Evolutionary conservation across 2,113 vertebrate species (phyloP), one percentile per base, ranked within the genome.

Genomic region (Cervus canadensis): DNA sequence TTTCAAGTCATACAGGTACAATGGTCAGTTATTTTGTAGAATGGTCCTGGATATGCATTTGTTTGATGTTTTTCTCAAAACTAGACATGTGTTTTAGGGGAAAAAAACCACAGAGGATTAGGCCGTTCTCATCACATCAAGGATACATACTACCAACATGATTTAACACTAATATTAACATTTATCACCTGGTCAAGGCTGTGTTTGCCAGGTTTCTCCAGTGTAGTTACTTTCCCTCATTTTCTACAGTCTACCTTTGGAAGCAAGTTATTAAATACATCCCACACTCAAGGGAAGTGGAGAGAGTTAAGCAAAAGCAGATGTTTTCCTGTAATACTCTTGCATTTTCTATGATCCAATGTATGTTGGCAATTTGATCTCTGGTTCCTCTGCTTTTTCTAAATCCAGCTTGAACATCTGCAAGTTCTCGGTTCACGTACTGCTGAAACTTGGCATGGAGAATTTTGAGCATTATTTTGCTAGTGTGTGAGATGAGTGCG

Each of bases 1-100:
- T 94, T 89, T 83, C 89, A 43, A 74, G 87, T 14, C 71, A 74
- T 90, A 78, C 7, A 33, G 26, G 14, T 81, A 91, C 79, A 79
- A 2, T 57, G 30, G 50, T 56, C 23, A 83, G 30, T 43, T 94
- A 89, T 67, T 89, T 71, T 67, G 30, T 48, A 79, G n/a, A 78
- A 45, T 79, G 36, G 33, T 17, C n/a, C 56, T 62, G 33, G 57
- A 56, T 87, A 25, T 57, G 48, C 26, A 50, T 87, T 79, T 62
- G 40, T 40, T 43, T 74, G 30, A 71, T 57, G 7, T 83, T 89
- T 83, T 89, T 12, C 50, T 85, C 76, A 67, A 56, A 59, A 23
- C 48, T 71, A 59, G 25, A 36, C 40, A 12, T 74, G 45, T n/a
- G 62, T 79, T 59, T 3, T 7, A 43, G 28, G 11, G n/a, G 43